A percentile compares a stretch with the other conserved stretches of the same genome.
Conservation (phyloP, 2,797 vertebrate genomes). For the Cynopterus sphinx region DNA sequence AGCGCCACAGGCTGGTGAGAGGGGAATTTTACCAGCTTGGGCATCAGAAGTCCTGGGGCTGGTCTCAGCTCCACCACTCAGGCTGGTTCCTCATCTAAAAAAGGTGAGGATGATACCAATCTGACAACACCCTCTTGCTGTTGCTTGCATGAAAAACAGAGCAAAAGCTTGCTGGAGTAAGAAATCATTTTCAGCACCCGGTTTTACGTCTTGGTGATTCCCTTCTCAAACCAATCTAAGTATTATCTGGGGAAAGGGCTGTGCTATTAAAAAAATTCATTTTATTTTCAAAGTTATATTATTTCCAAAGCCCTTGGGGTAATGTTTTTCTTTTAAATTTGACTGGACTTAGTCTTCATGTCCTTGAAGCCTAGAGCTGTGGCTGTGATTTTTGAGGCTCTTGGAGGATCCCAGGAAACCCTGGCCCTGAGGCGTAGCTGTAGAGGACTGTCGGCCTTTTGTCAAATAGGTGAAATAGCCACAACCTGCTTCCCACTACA, state of each 20-base stretch:
- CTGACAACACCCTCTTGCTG: background rate
- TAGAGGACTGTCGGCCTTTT: background rate
- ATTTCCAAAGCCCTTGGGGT: background rate
- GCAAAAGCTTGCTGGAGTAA: background rate
- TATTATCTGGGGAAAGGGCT: background rate
- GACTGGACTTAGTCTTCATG: background rate
- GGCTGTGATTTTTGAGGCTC: background rate
- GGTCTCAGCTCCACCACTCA: background rate
- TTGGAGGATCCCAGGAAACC: background rate
- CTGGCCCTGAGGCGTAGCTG: background rate
- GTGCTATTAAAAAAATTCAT: background rate
- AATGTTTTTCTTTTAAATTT: background rate
- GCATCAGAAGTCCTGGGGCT: background rate
- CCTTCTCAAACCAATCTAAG: background rate
- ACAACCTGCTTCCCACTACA: background rate
- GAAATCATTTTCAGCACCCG: background rate
- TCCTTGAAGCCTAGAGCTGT: background rate
- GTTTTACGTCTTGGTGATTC: background rate
- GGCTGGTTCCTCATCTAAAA: background rate
- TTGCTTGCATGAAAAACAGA: background rate
- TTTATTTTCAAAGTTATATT: conserved; percentile 39
- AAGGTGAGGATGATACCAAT: background rate
- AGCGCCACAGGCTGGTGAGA: conserved; percentile 55
- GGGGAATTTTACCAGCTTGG: background rate
- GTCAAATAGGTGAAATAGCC: background rate